Conservation (phyloP, 2,797 vertebrate genomes). For the Microtus obscurus region DNA sequence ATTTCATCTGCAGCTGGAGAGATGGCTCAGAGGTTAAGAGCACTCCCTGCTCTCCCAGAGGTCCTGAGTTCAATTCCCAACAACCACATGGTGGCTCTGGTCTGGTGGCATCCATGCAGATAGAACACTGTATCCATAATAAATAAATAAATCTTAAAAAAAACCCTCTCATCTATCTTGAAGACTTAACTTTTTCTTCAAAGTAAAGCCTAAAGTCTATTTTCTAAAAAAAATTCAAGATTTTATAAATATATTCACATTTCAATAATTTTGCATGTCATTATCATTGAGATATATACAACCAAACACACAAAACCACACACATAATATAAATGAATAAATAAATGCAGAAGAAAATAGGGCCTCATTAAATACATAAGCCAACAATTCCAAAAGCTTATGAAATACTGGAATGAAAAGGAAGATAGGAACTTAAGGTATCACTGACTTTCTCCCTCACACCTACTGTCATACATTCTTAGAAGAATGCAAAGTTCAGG, state of each 20-base stretch:
- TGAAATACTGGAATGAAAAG: background rate
- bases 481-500: background rate
- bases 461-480: background rate
- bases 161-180: background rate
- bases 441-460: background rate
- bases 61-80: too few species aligned
- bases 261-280: background rate
- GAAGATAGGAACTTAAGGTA: background rate
- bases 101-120: too few species aligned
- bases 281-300: background rate
- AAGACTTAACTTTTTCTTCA: background rate
- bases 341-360: background rate
- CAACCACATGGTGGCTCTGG: too few species aligned
- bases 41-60: too few species aligned
- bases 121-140: too few species aligned
- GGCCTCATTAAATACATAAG: background rate
- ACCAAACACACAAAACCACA: background rate
- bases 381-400: background rate
- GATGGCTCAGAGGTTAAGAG: too few species aligned
- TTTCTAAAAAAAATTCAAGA: background rate
- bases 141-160: too few species aligned
- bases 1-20: background rate
- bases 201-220: background rate
- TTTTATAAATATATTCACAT: constrained; percentile 22
- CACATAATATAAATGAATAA: background rate